Evolutionary conservation across 2,113 vertebrate genomes (phyloP).

Genomic region (Tragelaphus strepsiceros): DNA sequence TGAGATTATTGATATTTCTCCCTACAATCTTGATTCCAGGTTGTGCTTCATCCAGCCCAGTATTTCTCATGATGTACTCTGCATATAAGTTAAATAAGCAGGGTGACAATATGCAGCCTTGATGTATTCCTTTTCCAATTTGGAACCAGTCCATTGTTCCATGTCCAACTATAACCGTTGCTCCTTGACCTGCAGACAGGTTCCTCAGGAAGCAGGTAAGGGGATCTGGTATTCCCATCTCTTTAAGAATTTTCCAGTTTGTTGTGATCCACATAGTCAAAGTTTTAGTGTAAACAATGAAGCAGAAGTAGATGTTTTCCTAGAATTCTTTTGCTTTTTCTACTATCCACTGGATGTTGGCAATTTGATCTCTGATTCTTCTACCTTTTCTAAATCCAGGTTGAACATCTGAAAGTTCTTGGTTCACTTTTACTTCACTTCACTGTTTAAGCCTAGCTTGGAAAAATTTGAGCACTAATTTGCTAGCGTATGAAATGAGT

Average conservation of each 20-base stretch:
- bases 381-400: not conserved
- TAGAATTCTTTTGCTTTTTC: not conserved
- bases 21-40: rapidly evolving
- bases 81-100: not conserved
- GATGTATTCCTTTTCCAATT: not conserved
- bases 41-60: not conserved
- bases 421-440: not conserved
- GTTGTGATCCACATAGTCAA: not conserved
- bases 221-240: not conserved
- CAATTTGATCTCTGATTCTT: not conserved
- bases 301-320: not conserved
- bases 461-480: not conserved
- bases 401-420: not conserved
- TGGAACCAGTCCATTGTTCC: not conserved
- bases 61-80: not conserved
- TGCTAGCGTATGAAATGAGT: rapidly evolving
- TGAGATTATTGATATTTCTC: not conserved
- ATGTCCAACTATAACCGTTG: not conserved
- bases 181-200: not conserved
- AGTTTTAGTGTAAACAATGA: not conserved
- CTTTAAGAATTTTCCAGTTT: not conserved
- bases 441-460: not conserved
- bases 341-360: not conserved
- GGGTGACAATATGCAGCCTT: not conserved
- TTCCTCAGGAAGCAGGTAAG: not conserved